Conservation (phyloP, 1,140 invertebrate species). For the Calosoma granatense region DNA sequence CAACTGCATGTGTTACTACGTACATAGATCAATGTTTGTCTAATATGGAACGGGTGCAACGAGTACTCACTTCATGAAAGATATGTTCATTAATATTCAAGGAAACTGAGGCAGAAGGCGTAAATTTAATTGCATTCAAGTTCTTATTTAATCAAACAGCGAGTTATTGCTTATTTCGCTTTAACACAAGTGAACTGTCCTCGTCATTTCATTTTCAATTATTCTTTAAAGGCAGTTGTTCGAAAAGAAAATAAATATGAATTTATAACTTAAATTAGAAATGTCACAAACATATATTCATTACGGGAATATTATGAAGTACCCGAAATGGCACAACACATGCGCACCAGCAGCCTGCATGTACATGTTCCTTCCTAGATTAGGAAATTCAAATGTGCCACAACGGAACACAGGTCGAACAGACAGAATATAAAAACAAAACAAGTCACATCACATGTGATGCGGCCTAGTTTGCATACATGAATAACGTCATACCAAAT, state of each 20-base stretch:
- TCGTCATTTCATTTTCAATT: too few species aligned
- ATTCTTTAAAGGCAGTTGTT: not conserved
- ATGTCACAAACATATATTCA: conserved; percentile 6
- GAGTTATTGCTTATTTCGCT: too few species aligned
- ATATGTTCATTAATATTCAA: too few species aligned
- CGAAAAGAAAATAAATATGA: conserved; percentile 1
- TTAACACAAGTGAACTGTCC: too few species aligned
- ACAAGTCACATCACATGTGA: not conserved
- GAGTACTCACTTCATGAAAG: too few species aligned
- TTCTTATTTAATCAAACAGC: too few species aligned
- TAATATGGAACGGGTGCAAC: too few species aligned
- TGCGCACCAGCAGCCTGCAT: not conserved
- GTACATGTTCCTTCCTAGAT: not conserved
- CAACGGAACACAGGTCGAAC: not conserved
- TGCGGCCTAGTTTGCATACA: conserved; percentile 2
- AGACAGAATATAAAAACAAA: not conserved
- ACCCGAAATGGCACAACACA: not conserved
- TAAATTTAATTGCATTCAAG: too few species aligned
- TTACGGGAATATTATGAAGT: not conserved
- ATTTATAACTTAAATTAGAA: not conserved
- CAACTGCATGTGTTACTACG: too few species aligned
- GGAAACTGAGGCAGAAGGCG: too few species aligned
- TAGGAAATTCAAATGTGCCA: not conserved
- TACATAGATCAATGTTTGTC: too few species aligned
- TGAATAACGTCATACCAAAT: not conserved